Conservation (phyloP, 2,797 vertebrate genomes). For the Eurystomus glaucurus region DNA sequence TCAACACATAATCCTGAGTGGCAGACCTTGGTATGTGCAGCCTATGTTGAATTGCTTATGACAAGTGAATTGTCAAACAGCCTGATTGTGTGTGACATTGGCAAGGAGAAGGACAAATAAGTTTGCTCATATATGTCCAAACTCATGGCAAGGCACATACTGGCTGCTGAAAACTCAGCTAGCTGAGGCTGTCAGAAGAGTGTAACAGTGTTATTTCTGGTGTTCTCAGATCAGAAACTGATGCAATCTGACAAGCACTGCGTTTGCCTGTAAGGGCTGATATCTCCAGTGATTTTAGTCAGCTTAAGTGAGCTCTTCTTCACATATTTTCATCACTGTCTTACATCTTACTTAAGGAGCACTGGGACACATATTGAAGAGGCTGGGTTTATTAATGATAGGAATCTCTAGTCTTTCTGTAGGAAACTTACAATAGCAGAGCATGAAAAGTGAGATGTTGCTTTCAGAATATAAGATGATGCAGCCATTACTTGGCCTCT, state of each 20-base stretch:
- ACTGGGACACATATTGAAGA: not conserved
- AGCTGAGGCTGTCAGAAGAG: not conserved
- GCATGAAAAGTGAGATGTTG: not conserved
- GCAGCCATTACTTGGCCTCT: not conserved
- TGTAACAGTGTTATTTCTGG: not conserved
- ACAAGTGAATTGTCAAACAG: slow-evolving; percentile 1
- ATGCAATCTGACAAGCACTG: slow-evolving; percentile 42
- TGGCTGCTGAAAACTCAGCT: slow-evolving; percentile 4
- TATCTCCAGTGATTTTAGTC: slow-evolving; percentile 16
- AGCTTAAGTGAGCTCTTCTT: not conserved
- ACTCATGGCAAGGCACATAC: not conserved
- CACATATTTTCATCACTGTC: not conserved
- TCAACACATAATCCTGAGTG: not conserved
- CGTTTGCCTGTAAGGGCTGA: slow-evolving; percentile 27
- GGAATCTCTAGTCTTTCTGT: not conserved
- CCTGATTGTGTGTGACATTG: not conserved
- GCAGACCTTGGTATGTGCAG: not conserved
- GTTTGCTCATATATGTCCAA: not conserved
- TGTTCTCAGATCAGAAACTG: not conserved
- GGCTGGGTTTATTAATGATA: not conserved
- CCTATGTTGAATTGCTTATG: not conserved
- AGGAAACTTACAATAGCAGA: not conserved
- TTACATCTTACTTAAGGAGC: not conserved
- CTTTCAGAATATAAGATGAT: not conserved
- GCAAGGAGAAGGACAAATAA: slow-evolving; percentile 35